Evolutionary conservation across 2,888 invertebrate genomes (phyloP).

Genomic region (Vesta saturnalis): DNA sequence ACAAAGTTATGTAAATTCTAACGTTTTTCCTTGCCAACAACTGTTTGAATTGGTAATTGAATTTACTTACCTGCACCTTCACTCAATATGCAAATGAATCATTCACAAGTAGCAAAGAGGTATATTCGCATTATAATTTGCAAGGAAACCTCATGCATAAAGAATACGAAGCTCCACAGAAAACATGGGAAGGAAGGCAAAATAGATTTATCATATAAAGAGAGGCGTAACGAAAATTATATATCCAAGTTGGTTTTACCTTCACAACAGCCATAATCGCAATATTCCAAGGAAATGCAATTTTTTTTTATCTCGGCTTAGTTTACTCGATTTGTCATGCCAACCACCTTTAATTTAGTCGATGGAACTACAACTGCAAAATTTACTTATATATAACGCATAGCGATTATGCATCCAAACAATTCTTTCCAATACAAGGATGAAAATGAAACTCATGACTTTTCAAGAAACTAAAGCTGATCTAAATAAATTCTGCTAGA

Average conservation of each 20-base stretch:
- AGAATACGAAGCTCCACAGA: conserved; percentile 20
- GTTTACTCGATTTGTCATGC: background rate
- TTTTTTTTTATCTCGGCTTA: background rate
- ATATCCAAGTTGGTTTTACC: background rate
- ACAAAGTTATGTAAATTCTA: conserved; percentile 29
- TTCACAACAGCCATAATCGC: background rate
- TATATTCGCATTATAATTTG: conserved; percentile 38
- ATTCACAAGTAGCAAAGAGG: conserved; percentile 36
- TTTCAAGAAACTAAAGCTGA: no score
- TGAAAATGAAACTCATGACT: no score
- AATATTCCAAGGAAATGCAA: background rate
- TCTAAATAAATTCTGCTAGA: no score
- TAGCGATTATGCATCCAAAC: no score
- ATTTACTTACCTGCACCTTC: conserved; percentile 42
- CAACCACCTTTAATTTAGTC: background rate
- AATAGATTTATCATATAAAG: conserved; percentile 4
- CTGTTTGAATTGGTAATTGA: conserved; percentile 44
- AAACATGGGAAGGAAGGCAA: conserved; percentile 13
- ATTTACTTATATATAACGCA: no score
- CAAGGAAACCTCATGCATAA: conserved; percentile 34
- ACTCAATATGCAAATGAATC: conserved; percentile 44
- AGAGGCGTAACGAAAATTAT: conserved; percentile 1
- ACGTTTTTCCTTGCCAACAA: conserved; percentile 34
- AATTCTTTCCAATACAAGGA: no score
- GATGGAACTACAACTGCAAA: background rate